Conservation (phyloP, 2,797 vertebrate genomes). For the Pipistrellus pipistrellus region DNA sequence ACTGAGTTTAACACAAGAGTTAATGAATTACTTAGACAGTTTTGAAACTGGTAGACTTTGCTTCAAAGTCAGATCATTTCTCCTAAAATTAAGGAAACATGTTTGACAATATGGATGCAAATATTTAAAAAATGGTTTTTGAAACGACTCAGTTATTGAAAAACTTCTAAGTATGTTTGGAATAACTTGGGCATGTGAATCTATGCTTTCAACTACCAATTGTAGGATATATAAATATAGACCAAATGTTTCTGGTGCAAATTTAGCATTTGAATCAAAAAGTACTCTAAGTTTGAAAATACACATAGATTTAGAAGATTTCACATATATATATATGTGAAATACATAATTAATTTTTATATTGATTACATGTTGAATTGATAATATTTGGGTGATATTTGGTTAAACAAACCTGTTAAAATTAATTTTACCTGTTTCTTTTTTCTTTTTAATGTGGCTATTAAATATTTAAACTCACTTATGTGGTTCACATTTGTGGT, state of each 20-base stretch:
- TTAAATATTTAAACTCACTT: not conserved
- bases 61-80: constrained; percentile 59
- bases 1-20: not conserved
- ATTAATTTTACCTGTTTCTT: constrained; percentile 13
- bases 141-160: constrained; percentile 6
- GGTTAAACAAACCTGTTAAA: constrained; percentile 10
- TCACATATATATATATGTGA: not conserved
- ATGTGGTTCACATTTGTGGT: not conserved
- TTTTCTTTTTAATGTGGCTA: constrained; percentile 10
- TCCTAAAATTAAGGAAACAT: constrained; percentile 55
- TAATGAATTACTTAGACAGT: constrained; percentile 30
- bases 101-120: not conserved
- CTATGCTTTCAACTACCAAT: constrained; percentile 37
- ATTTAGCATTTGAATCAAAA: constrained; percentile 64
- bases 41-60: constrained; percentile 41
- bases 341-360: not conserved
- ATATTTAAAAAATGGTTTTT: constrained; percentile 51
- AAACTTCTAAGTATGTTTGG: constrained; percentile 54
- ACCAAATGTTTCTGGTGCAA: constrained; percentile 53
- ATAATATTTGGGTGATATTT: constrained; percentile 20
- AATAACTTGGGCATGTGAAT: constrained; percentile 38
- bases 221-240: constrained; percentile 53
- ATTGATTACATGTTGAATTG: constrained; percentile 21
- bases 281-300: constrained; percentile 50
- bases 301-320: constrained; percentile 1